Evolutionary conservation across 2,888 invertebrate species (phyloP).

Genomic region (Ichneumon xanthorius): DNA sequence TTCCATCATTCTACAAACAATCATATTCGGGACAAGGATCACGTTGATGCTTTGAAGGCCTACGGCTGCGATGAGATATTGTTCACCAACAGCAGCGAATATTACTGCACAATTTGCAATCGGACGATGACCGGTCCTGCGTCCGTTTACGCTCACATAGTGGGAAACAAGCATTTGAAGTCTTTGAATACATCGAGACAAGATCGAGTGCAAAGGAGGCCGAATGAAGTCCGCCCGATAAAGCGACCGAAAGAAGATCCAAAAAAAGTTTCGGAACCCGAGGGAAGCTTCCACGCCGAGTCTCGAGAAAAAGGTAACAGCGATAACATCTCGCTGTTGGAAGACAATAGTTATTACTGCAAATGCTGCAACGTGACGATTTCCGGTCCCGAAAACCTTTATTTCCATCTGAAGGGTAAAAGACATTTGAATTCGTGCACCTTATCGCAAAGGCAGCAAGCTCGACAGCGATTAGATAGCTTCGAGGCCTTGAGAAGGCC

Average conservation of each 20-base stretch:
- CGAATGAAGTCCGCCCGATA: not conserved
- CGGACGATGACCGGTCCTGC: not conserved
- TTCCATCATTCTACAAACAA: not conserved
- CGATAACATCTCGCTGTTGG: not conserved
- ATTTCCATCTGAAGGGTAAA: slow-evolving; percentile 21
- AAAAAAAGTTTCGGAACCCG: not conserved
- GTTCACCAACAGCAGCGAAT: not conserved
- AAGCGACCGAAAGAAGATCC: not conserved
- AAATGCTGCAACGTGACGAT: not conserved
- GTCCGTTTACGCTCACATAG: slow-evolving; percentile 2
- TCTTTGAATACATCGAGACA: not conserved
- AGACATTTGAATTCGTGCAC: not conserved
- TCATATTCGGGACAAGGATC: not conserved
- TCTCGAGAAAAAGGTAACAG: not conserved
- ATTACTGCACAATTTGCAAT: slow-evolving; percentile 15
- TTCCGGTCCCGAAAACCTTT: not conserved
- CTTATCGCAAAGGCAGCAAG: not conserved
- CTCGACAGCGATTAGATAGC: too few species aligned
- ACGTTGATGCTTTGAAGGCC: not conserved
- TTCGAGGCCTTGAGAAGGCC: not conserved
- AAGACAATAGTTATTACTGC: not conserved
- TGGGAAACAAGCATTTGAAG: not conserved
- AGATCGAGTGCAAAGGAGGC: not conserved
- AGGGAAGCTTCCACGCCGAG: not conserved
- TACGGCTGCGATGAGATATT: not conserved